phyloP scores from a whole-genome alignment of 2,113 vertebrate genomes.

The Solea senegalensis region DNA sequence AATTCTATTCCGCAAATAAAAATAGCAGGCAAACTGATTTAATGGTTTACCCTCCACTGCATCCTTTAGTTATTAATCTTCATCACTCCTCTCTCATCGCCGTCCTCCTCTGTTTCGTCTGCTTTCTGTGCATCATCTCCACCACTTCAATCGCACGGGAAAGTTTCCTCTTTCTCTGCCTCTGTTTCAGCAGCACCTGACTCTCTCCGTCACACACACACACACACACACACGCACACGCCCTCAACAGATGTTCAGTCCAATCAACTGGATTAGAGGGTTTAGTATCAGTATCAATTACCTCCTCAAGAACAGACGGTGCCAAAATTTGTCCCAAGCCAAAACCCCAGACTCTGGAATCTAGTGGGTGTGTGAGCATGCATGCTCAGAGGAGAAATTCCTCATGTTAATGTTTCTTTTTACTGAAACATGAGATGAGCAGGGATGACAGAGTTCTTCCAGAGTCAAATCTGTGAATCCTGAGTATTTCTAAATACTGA shows the following conservation, averaged over 20 bases:
- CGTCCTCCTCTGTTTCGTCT: constrained; percentile 16
- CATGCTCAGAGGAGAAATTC: too few species aligned
- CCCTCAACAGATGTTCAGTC: constrained; percentile 58
- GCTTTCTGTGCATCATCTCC: constrained; percentile 33
- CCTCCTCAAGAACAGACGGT: constrained; percentile 52
- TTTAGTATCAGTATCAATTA: constrained; percentile 58
- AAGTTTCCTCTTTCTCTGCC: constrained; percentile 8
- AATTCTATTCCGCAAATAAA: constrained; percentile 47
- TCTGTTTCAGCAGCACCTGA: constrained; percentile 17
- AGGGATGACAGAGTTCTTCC: too few species aligned
- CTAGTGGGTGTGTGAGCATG: background rate
- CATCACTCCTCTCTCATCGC: constrained; percentile 27
- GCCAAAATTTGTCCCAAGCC: constrained; percentile 33
- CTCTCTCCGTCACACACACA: constrained; percentile 3
- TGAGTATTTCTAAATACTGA: too few species aligned
- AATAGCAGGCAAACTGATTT: constrained; percentile 48
- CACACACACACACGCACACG: background rate
- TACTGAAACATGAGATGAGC: too few species aligned
- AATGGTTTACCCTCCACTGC: constrained; percentile 43
- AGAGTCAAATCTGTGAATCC: too few species aligned
- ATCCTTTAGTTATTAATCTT: constrained; percentile 53
- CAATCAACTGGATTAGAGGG: constrained; percentile 62
- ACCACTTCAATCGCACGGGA: constrained; percentile 36
- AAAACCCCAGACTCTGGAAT: constrained; percentile 36
- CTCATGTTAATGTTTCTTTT: too few species aligned